Percentiles rank a stretch among this genome's conserved stretches.
These are phyloP conservation scores for Clangula hyemalis DNA, from an alignment of 2,797 vertebrate genomes.

Conservation along the genomic window DNA sequence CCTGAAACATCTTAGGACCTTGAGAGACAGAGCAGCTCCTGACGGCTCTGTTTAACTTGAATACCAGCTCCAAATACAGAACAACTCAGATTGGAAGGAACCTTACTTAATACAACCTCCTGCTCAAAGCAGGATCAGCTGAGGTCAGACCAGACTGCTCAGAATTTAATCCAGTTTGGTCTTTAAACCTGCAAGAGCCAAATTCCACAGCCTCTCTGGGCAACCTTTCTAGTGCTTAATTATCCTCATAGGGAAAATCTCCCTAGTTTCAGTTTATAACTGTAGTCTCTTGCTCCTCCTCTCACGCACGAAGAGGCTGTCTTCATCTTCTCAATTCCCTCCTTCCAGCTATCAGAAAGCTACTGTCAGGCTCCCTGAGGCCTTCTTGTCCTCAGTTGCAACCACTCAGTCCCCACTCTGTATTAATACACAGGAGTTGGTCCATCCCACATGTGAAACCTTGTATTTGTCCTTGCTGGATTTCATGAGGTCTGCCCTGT, in stretches of 20 bases:
- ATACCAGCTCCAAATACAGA: background rate
- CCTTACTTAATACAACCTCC: background rate
- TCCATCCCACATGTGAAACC: background rate
- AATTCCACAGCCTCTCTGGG: background rate
- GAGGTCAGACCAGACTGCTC: background rate
- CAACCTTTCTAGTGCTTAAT: background rate
- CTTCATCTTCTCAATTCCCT: background rate
- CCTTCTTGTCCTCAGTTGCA: background rate
- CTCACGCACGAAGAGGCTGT: accelerated
- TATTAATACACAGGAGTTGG: background rate
- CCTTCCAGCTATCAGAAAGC: background rate
- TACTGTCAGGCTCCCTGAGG: background rate
- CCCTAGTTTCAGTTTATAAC: background rate
- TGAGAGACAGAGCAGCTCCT: background rate
- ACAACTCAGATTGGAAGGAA: background rate
- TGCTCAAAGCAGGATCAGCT: background rate
- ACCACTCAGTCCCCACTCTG: background rate
- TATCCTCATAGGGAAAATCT: background rate
- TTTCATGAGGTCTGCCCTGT: background rate
- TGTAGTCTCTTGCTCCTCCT: background rate
- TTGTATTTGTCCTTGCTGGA: background rate
- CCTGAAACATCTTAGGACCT: background rate
- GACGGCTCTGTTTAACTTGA: accelerated
- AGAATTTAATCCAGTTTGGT: background rate
- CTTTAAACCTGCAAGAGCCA: background rate